Base-by-base conservation (phyloP, 2,113 vertebrate genomes). In the Lycaon pictus region DNA sequence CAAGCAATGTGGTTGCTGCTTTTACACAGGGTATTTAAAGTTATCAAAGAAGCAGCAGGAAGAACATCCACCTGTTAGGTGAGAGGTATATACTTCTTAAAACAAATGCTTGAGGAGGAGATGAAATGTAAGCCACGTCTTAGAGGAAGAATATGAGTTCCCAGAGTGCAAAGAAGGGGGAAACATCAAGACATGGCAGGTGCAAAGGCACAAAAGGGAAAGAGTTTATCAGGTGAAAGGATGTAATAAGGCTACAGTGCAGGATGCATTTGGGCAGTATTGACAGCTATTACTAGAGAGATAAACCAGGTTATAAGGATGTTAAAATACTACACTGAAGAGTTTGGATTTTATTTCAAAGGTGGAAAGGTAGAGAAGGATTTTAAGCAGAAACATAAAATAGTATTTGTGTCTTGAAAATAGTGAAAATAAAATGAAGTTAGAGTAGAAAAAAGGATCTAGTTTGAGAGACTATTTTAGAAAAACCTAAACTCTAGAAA, bases 401-500 rank as follows among this genome's bases (percentile, higher is more conserved):
- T 84, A 67, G 17, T 58, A 90, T 53, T 7, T 87, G 32, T 92
- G 25, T 94, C 23, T 62, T 93, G 56, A 89, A 88, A 88, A 76
- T 3, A 86, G 53, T 7, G 87, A 53, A 83, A 94, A 90, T 79
- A 92, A 82, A 92, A 92, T 13, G 5, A 93, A 88, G 29, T 80
- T 35, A 74, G 37, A 76, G 15, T 69, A 19, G 32, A 72, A 96
- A 97, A 88, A 88, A 60, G 32, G 56, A 97, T 67, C 12, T 11
- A 77, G 53, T 7, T 63, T 86, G 71, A 71, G 22, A 92, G 25
- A 32, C 51, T 96, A 35, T 56, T 87, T 92, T 83, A 92, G 80
- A 55, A 96, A 94, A 97, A 93, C 9, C 37, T n/a, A 56, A 95
- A 83, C 17, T 87, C 13, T n/a, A 53, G 53, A 89, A 48, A 96